Conservation (phyloP, 2,797 vertebrate genomes). For the Acipenser transmontanus region DNA sequence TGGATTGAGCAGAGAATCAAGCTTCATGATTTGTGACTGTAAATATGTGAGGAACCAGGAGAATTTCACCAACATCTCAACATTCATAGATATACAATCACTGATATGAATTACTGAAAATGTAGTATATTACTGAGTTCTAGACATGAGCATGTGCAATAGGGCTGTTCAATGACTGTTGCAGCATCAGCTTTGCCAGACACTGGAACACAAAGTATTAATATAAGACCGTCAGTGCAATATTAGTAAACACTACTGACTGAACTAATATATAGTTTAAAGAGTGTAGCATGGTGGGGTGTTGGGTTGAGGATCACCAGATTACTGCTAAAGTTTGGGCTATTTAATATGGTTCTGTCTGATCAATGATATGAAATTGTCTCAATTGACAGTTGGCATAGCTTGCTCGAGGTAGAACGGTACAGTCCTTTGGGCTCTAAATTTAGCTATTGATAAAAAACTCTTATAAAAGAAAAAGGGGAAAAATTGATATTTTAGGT, state of each 20-base stretch:
- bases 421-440: too few relatives aligned
- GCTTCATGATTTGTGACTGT: background rate
- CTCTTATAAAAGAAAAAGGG: background rate
- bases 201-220: constrained; percentile 42
- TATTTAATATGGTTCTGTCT: constrained; percentile 13
- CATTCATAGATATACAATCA: constrained; percentile 25
- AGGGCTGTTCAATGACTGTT: constrained; percentile 48
- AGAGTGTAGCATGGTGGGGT: constrained; percentile 49
- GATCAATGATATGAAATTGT: background rate
- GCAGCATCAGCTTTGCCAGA: constrained; percentile 41
- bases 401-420: too few relatives aligned
- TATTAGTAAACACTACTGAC: constrained; percentile 36
- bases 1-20: background rate
- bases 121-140: constrained; percentile 46
- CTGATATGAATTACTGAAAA: constrained; percentile 26
- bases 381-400: background rate
- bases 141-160: constrained; percentile 64
- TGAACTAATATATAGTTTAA: constrained; percentile 21
- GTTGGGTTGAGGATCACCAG: constrained; percentile 32
- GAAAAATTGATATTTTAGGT: constrained; percentile 42
- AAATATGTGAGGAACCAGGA: background rate
- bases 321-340: constrained; percentile 65
- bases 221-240: constrained; percentile 44
- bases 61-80: constrained; percentile 5
- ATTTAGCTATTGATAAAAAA: too few relatives aligned